phyloP scores from a whole-genome alignment of 2,113 vertebrate genomes.

The Arvicanthis niloticus region DNA sequence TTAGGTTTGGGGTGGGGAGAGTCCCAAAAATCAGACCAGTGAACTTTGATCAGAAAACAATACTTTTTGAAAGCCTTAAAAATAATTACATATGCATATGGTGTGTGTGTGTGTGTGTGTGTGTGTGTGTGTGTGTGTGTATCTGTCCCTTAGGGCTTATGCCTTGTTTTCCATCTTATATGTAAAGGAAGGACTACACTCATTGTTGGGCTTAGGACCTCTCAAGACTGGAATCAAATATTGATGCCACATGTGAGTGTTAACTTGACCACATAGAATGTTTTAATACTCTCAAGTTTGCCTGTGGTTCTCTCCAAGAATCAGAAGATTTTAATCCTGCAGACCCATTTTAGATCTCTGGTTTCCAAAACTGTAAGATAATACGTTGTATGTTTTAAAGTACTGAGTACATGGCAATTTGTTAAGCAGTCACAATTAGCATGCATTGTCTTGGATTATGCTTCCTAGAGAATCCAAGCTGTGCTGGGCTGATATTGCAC shows the following conservation, averaged over 20 bases:
- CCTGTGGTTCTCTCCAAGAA: neutral
- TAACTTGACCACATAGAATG: neutral
- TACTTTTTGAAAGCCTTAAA: neutral
- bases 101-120: neutral
- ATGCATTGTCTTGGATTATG: neutral
- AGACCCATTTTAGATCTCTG: neutral
- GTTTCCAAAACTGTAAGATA: neutral
- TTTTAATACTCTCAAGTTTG: accelerated
- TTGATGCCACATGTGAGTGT: neutral
- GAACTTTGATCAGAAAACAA: neutral
- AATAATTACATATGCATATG: neutral
- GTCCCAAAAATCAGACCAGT: neutral
- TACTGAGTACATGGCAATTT: neutral
- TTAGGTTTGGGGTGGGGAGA: neutral
- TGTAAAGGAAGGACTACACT: neutral
- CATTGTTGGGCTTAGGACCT: neutral
- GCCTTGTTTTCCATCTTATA: neutral
- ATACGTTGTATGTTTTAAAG: neutral
- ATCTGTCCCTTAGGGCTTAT: neutral
- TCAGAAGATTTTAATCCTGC: neutral
- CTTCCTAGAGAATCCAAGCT: neutral
- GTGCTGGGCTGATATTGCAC: neutral
- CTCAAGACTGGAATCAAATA: neutral
- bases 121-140: neutral
- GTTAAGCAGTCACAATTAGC: neutral